Evolutionary conservation across 2,113 vertebrate genomes (phyloP), one percentile per base, ranked within the genome.

Genomic region (Archilochus colubris): DNA sequence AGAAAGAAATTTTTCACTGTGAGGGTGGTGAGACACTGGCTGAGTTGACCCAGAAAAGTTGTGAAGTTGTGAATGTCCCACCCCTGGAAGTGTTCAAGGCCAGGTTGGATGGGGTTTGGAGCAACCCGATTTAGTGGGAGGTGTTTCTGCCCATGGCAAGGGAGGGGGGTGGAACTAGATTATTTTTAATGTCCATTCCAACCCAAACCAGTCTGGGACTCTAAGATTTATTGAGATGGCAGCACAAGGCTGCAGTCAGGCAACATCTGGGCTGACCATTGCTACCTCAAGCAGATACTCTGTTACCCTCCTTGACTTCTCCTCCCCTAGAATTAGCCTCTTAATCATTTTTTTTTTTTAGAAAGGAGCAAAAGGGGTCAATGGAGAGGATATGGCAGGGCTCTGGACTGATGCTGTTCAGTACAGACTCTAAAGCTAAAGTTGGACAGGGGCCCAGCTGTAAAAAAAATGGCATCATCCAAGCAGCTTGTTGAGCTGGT

Each of bases 251-350:
- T 43, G 46, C 38, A 28, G 74, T 40, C 74, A 69, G 62, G 27
- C 57, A 81, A 46, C 36, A 70, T 50, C 33, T 44, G 23, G 38
- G 21, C 61, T 66, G 31, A 31, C 30, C 77, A 15, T 28, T 25
- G 43, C 46, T 40, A 21, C 36, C 0, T 0, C 2, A 3, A 66
- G 15, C 61, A 68, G 17, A 10, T 4, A 24, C 1, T 25, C 25
- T 4, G 4, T 44, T 58, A 27, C 22, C 25, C 22, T 74, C 43
- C 43, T n/a, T 36, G 76, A 57, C 25, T 48, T 64, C 59, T 64
- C 53, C 46, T 31, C 3, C 7, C 23, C 21, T 19, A 6, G n/a
- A 12, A 38, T 58, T 33, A 23, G 24, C 13, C n/a, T 70, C 53
- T 20, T 1, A 0, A 12, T 14, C 8, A 25, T 15, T 3, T 51